A percentile compares a stretch with the other conserved stretches of the same genome.
Evolutionary conservation across 2,113 vertebrate genomes (phyloP).

Genomic region (Silurus glanis): DNA sequence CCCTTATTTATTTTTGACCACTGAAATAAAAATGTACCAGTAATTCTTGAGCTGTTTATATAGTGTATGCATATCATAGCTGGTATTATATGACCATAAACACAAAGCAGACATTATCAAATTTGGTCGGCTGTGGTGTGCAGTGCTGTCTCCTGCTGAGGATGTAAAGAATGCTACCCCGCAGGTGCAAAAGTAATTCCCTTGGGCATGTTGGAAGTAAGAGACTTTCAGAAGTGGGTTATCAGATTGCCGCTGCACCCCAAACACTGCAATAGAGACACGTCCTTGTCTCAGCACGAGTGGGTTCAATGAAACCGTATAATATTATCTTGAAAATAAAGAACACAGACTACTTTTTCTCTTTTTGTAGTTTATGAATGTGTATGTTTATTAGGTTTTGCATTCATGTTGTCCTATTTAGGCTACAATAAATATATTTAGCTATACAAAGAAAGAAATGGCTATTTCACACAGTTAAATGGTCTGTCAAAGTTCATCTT

Average conservation of each 20-base stretch:
- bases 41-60: not conserved
- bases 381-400: not conserved
- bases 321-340: not conserved
- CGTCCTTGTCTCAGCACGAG: not conserved
- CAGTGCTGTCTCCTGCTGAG: not conserved
- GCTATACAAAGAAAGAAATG: not conserved
- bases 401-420: not conserved
- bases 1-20: not conserved
- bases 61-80: not conserved
- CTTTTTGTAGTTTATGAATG: not conserved
- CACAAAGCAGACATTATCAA: not conserved
- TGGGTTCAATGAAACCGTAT: not conserved
- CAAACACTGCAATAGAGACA: not conserved
- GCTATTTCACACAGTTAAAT: not conserved
- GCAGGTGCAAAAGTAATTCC: not conserved
- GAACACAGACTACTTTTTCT: not conserved
- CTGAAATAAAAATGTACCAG: not conserved
- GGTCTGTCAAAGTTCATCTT: constrained; percentile 4
- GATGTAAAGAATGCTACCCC: not conserved
- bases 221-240: not conserved
- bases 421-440: no score
- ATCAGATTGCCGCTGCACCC: not conserved
- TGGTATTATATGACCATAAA: not conserved
- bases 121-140: not conserved
- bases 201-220: not conserved